These are phyloP conservation scores for Sitta europaea DNA, from an alignment of 2,113 vertebrate genomes.

Conservation along the genomic window DNA sequence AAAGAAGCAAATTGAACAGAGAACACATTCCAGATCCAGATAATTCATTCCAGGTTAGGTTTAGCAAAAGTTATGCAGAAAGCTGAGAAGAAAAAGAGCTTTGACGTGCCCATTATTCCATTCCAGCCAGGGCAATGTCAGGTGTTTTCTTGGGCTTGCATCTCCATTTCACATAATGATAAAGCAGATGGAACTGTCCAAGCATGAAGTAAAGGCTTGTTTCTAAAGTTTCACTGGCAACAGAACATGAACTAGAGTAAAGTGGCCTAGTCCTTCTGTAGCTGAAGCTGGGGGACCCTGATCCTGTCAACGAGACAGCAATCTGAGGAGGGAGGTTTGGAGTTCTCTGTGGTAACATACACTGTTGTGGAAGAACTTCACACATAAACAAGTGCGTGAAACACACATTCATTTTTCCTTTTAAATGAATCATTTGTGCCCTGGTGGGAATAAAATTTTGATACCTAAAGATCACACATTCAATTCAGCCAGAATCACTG, in stretches of 20 bases:
- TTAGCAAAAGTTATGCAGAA: background rate
- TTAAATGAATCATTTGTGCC: background rate
- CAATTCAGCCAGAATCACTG: background rate
- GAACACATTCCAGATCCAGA: background rate
- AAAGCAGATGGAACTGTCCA: background rate
- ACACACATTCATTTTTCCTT: background rate
- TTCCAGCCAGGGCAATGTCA: background rate
- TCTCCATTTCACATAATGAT: background rate
- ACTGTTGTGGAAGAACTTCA: background rate
- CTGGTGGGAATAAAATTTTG: background rate
- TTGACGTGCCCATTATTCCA: background rate
- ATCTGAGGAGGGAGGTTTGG: background rate
- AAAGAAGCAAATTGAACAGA: background rate
- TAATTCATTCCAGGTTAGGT: background rate
- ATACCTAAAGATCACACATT: background rate
- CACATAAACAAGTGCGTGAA: background rate
- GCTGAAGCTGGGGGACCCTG: background rate
- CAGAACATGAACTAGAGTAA: background rate
- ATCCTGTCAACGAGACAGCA: background rate
- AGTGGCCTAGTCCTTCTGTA: background rate
- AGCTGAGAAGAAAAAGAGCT: background rate
- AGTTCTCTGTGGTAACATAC: conserved; percentile 35
- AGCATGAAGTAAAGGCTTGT: background rate
- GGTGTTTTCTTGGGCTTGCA: background rate
- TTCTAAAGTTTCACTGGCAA: background rate